These are phyloP conservation scores for Hydrochoerus hydrochaeris DNA, from an alignment of 2,113 vertebrate species.

Conservation along the genomic window DNA sequence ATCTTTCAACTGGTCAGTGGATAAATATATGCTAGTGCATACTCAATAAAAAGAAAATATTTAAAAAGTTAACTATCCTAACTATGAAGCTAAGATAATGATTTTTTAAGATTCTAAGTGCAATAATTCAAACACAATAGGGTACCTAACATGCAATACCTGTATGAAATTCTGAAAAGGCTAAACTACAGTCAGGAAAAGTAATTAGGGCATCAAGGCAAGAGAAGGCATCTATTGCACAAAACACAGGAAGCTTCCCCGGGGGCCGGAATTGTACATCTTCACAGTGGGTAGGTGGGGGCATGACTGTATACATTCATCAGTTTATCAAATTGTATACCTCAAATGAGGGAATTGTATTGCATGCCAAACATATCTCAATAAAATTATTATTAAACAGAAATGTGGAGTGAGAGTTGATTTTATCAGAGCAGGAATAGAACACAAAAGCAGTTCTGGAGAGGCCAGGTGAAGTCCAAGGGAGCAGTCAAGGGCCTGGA, in stretches of 20 bases:
- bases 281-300: background rate
- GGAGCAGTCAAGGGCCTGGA: background rate
- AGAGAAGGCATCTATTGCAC: background rate
- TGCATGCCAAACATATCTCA: background rate
- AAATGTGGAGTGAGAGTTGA: background rate
- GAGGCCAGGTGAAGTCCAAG: background rate
- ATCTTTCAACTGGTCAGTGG: background rate
- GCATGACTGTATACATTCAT: background rate
- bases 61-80: background rate
- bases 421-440: background rate
- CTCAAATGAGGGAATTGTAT: background rate
- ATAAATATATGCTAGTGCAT: background rate
- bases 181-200: background rate
- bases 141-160: background rate
- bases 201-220: background rate
- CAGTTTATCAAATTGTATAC: background rate
- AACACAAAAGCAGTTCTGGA: background rate
- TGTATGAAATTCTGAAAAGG: background rate
- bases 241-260: background rate
- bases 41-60: background rate
- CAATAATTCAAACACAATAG: constrained; percentile 9
- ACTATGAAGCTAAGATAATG: background rate
- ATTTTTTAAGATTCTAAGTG: background rate
- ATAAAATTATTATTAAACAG: background rate
- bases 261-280: background rate